Conservation (phyloP, 2,888 invertebrate species). For the Andrena trimmerana region DNA sequence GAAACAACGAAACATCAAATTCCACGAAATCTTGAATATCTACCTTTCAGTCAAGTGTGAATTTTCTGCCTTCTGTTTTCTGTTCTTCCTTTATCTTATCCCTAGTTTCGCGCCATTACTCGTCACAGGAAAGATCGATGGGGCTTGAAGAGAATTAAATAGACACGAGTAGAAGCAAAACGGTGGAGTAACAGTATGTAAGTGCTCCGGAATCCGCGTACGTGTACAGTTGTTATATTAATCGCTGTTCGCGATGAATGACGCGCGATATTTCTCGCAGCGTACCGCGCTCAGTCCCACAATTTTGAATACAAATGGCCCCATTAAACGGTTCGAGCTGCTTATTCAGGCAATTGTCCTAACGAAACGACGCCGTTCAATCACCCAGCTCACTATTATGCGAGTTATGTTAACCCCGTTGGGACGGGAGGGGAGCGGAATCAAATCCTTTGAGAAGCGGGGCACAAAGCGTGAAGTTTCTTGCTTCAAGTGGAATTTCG, state of each 20-base stretch:
- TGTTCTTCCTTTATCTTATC: neutral
- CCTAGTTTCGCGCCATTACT: neutral
- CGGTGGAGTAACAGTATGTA: slow-evolving; percentile 27
- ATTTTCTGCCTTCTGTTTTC: neutral
- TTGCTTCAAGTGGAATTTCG: slow-evolving; percentile 43
- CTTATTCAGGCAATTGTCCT: slow-evolving; percentile 63
- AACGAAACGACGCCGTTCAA: slow-evolving; percentile 74
- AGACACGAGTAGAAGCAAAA: slow-evolving; percentile 7
- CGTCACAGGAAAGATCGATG: neutral
- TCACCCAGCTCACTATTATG: slow-evolving; percentile 64
- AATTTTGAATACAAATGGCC: slow-evolving; percentile 58
- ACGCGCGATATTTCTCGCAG: slow-evolving; percentile 47
- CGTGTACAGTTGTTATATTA: slow-evolving; percentile 37
- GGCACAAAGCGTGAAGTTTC: slow-evolving; percentile 39
- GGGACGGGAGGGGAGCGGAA: slow-evolving; percentile 10
- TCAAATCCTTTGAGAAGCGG: slow-evolving; percentile 40
- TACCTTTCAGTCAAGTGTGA: no score
- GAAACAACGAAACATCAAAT: no score
- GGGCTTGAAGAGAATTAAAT: neutral
- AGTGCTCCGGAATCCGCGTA: slow-evolving; percentile 19
- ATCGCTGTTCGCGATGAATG: slow-evolving; percentile 50
- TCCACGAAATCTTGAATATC: no score
- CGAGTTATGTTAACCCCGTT: slow-evolving; percentile 54
- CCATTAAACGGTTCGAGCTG: slow-evolving; percentile 56
- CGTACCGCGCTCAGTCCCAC: slow-evolving; percentile 21